Conservation (phyloP, 2,113 vertebrate species). For the Nibea albiflora region DNA sequence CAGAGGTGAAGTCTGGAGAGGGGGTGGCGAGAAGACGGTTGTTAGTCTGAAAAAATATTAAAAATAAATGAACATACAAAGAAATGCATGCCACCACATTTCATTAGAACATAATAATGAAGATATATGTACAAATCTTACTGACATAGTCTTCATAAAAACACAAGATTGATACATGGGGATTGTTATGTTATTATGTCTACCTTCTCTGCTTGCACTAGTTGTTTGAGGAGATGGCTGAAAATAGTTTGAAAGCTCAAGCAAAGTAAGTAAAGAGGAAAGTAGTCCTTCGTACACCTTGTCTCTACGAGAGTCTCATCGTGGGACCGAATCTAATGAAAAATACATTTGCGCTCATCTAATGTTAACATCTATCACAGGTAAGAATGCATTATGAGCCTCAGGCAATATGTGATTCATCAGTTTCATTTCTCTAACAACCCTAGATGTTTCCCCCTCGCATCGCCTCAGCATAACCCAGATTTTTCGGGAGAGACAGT, state of each 20-base stretch:
- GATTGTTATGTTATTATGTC: background rate
- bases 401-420: constrained; percentile 8
- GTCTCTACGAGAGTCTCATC: background rate
- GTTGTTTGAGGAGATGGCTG: background rate
- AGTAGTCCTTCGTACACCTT: background rate
- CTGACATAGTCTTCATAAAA: background rate
- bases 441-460: constrained; percentile 5
- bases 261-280: background rate
- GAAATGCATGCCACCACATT: background rate
- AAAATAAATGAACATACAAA: background rate
- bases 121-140: background rate
- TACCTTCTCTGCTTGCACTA: background rate
- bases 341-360: constrained; percentile 1
- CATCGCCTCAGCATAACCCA: constrained; percentile 15
- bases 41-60: background rate
- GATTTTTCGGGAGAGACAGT: constrained; percentile 17
- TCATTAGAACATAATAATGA: background rate
- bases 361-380: background rate
- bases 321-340: background rate
- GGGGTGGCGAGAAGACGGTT: background rate
- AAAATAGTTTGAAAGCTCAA: background rate
- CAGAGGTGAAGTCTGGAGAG: constrained; percentile 37
- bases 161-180: background rate
- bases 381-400: constrained; percentile 3
- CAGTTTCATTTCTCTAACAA: background rate